A percentile compares a stretch with the other conserved stretches of the same genome.
These are phyloP conservation scores for Glyptemys insculpta DNA, from an alignment of 2,797 vertebrate genomes.

Conservation along the genomic window DNA sequence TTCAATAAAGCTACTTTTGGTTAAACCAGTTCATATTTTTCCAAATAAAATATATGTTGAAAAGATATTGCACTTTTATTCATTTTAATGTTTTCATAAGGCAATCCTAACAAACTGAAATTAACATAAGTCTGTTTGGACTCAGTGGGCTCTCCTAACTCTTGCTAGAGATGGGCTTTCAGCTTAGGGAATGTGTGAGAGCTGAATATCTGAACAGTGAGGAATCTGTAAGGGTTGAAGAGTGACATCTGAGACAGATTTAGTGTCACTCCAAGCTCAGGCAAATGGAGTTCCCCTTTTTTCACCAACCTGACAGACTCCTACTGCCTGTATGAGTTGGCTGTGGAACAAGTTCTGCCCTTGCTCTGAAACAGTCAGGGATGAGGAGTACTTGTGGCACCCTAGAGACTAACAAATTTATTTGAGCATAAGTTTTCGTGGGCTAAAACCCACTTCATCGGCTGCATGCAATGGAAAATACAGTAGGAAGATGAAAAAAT, in stretches of 20 bases:
- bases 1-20: not conserved
- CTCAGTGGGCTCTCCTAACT: not conserved
- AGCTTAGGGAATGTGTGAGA: not conserved
- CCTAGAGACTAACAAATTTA: no score
- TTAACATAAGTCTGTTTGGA: not conserved
- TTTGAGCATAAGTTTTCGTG: no score
- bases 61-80: not conserved
- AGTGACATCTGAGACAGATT: not conserved
- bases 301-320: not conserved
- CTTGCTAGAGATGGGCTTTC: not conserved
- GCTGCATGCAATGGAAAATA: no score
- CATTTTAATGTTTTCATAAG: not conserved
- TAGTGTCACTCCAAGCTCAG: not conserved
- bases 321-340: not conserved
- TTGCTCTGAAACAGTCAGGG: not conserved
- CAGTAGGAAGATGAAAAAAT: no score
- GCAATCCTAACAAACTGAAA: rapidly evolving
- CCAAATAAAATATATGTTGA: not conserved
- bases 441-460: no score
- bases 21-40: not conserved
- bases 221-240: not conserved
- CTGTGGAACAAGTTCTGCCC: not conserved
- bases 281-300: not conserved
- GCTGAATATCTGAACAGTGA: not conserved
- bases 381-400: not conserved